Conservation (phyloP, 1,140 invertebrate species). For the Drosophila ambigua region DNA sequence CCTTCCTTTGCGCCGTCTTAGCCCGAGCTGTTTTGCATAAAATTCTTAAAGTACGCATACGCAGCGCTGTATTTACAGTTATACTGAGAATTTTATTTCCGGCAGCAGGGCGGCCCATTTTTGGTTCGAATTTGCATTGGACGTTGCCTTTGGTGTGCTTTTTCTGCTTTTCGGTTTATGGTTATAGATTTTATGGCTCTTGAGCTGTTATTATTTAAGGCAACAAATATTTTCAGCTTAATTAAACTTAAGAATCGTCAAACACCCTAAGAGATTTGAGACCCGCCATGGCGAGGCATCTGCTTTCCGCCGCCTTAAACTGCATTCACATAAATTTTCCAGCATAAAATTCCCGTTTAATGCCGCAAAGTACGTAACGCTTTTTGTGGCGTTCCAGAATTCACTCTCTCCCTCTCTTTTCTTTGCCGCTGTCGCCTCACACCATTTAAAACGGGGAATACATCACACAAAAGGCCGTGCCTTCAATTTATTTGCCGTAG, state of each 20-base stretch:
- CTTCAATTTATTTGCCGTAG: conserved; percentile 76
- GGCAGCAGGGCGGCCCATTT: conserved; percentile 51
- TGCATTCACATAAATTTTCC: conserved; percentile 72
- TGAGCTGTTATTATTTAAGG: conserved; percentile 73
- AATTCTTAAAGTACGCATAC: conserved; percentile 80
- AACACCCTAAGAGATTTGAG: conserved; percentile 44
- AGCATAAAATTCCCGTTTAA: conserved; percentile 78
- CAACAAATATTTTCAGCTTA: conserved; percentile 80
- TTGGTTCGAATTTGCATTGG: conserved; percentile 52
- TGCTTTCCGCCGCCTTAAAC: conserved; percentile 51
- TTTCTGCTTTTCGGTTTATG: conserved; percentile 58
- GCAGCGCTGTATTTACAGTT: conserved; percentile 78
- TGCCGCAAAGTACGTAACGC: conserved; percentile 72
- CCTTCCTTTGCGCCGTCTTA: conserved; percentile 23
- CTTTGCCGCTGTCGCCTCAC: conserved; percentile 8
- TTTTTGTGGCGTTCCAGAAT: conserved; percentile 50
- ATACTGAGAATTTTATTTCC: conserved; percentile 74
- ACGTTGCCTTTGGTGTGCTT: conserved; percentile 22
- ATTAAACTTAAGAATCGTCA: conserved; percentile 74
- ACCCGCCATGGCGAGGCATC: conserved; percentile 16
- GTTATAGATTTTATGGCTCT: conserved; percentile 74
- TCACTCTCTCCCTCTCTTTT: conserved; percentile 1
- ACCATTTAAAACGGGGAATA: conserved; percentile 53
- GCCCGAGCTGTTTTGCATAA: conserved; percentile 71
- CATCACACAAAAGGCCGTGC: conserved; percentile 68